Evolutionary conservation across 2,113 vertebrate species (phyloP), one percentile per base, ranked within the genome.

Genomic region (Eonycteris spelaea): DNA sequence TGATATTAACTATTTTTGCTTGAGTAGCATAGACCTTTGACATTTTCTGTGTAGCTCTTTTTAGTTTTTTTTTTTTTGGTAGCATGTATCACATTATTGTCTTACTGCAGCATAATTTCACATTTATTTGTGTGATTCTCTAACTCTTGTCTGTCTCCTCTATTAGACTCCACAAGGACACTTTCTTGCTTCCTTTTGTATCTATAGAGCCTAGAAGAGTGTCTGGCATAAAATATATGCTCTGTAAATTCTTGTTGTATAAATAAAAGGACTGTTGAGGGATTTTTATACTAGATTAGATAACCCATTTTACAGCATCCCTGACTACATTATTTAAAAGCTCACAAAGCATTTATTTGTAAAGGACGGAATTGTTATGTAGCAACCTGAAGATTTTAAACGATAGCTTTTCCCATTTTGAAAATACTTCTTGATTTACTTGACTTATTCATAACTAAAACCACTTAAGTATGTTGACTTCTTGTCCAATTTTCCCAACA

Each of bases 351-450:
- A 90, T 30, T 65, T 94, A 90, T 30, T 65, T 94, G 5, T 92
- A 73, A 83, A 94, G 40, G 55, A 78, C 70, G 12, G 28, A 38
- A 79, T 73, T 73, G 16, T 92, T 48, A 53, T 86, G 59, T 61
- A 78, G 61, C 24, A 53, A n/a, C 28, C 68, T 55, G 19, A 80
- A 13, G 59, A 33, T 70, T 94, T 88, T n/a, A 91, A 79, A 45
- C 53, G 51, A 51, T 51, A 67, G 1, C 16, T 89, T 82, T 48
- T 18, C 35, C 38, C 40, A 70, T 88, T 77, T 88, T 78, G 51
- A 91, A 57, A 95, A 89, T 80, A 16, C 5, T 95, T 79, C 63
- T 85, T 67, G 55, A 77, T 63, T 95, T 93, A 35, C 65, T 84
- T 85, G 68, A 94, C 83, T 61, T 79, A 85, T 75, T 75, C n/a